These are phyloP conservation scores for Epicampocera succincta DNA, from an alignment of 2,888 invertebrate genomes.

Conservation along the genomic window DNA sequence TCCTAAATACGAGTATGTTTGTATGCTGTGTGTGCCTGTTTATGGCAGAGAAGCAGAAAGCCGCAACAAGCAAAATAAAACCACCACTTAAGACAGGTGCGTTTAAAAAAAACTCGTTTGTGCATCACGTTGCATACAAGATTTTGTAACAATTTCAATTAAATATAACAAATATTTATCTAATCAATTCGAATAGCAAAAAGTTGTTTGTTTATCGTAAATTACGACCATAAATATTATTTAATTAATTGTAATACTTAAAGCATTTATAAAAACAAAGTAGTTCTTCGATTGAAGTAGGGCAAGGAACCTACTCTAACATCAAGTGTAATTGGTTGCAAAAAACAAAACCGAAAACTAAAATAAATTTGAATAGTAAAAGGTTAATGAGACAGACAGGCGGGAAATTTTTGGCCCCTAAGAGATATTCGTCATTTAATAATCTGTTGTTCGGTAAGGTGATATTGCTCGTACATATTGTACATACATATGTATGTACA, in stretches of 20 bases:
- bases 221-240: slow-evolving; percentile 51
- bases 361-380: too few species aligned
- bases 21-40: background rate
- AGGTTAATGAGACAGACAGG: too few species aligned
- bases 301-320: slow-evolving; percentile 28
- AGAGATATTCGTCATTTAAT: too few species aligned
- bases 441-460: too few species aligned
- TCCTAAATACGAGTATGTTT: slow-evolving; percentile 1
- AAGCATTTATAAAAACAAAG: slow-evolving; percentile 14
- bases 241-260: slow-evolving; percentile 50
- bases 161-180: slow-evolving; percentile 61
- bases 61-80: slow-evolving; percentile 53
- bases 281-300: slow-evolving; percentile 20
- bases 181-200: slow-evolving; percentile 51
- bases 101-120: slow-evolving; percentile 55
- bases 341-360: too few species aligned
- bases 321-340: background rate
- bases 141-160: slow-evolving; percentile 63
- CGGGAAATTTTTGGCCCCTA: too few species aligned
- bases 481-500: too few species aligned
- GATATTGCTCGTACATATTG: too few species aligned
- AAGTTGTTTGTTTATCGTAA: slow-evolving; percentile 44
- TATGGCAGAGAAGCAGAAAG: slow-evolving; percentile 43
- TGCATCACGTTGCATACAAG: slow-evolving; percentile 57
- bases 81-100: slow-evolving; percentile 57